Base-by-base conservation (phyloP, 2,797 vertebrate genomes). In the Tapirus indicus region DNA sequence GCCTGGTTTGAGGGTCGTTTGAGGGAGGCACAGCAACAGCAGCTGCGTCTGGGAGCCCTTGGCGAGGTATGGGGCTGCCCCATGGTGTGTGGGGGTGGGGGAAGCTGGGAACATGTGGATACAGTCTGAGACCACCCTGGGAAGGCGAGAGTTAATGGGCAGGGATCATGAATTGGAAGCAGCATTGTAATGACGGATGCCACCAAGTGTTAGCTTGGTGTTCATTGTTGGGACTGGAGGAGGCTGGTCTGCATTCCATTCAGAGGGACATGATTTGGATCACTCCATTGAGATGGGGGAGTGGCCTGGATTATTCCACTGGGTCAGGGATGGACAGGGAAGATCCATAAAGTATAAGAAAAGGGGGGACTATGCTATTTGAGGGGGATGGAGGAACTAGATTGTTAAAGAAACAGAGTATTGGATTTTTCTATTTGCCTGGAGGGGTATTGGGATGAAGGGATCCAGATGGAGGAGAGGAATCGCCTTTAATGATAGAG, bases 1-100 rank as follows among this genome's bases (percentile, higher is more conserved):
- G 96, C 98, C 82, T 99, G 99, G 99, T 99, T 99, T 96, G 98
- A 98, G 44, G 98, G 98, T 83, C 97, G 17, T 20, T 99, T 99
- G 84, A 88, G 98, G 92, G 97, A 99, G 54, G 95, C 98, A 7
- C 97, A 98, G 94, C 79, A 68, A 38, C 62, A 95, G 47, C 98
- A 98, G 91, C 93, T 97, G 25, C 95, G 25, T 38, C 75, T 97
- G 92, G 97, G 94, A 49, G 96, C 95, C 75, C 88, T 97, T 18
- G 97, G 97, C 38, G 95, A 97, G 62, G 97, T 98, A 91, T 0
- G 83, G 89, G 41, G 87, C 71, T 41, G 54, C 10, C 47, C 52
- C 13, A 35, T 0, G 17, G 49, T 17, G 18, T n/a, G 17, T 7
- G 38, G 35, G 10, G 27, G 32, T 10, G 18, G 5, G 52, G 62